Conservation (phyloP, 2,888 invertebrate genomes). For the Ichneumoninae sp. region DNA sequence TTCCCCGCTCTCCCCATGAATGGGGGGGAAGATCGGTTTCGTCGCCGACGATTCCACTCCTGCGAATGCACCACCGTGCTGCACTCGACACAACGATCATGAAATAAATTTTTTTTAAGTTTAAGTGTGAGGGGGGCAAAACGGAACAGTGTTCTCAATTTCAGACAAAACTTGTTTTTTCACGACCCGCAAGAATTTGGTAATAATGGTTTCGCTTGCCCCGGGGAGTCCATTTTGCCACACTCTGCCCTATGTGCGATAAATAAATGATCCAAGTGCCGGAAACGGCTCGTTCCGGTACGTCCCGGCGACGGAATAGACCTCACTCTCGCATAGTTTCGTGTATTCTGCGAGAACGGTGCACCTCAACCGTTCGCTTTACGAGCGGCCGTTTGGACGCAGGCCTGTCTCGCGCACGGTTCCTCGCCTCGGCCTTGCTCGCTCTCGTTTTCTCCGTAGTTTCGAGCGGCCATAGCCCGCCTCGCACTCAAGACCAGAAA, state of each 20-base stretch:
- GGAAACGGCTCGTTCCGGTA: not conserved
- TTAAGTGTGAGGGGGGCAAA: not conserved
- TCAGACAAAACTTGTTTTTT: not conserved
- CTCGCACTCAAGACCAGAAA: not conserved
- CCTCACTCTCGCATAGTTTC: not conserved
- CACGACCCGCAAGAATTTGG: too few relatives aligned
- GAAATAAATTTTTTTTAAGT: too few relatives aligned
- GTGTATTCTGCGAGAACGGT: not conserved
- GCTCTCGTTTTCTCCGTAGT: constrained; percentile 13
- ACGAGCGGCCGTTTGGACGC: constrained; percentile 45
- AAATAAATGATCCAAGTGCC: not conserved
- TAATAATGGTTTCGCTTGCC: too few relatives aligned
- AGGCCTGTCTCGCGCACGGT: not conserved
- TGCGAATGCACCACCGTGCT: not conserved
- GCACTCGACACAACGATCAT: not conserved
- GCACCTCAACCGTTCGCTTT: constrained; percentile 39
- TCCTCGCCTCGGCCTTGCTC: not conserved
- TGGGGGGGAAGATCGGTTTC: constrained; percentile 25
- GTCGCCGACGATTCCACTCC: constrained; percentile 25
- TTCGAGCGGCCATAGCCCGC: not conserved
- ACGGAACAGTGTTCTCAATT: not conserved
- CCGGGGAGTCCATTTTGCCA: too few relatives aligned
- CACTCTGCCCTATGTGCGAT: not conserved
- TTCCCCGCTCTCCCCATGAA: not conserved
- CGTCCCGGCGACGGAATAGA: not conserved